These are phyloP conservation scores for Brachionus paranguensis DNA, from an alignment of 1,140 invertebrate genomes.

Conservation along the genomic window DNA sequence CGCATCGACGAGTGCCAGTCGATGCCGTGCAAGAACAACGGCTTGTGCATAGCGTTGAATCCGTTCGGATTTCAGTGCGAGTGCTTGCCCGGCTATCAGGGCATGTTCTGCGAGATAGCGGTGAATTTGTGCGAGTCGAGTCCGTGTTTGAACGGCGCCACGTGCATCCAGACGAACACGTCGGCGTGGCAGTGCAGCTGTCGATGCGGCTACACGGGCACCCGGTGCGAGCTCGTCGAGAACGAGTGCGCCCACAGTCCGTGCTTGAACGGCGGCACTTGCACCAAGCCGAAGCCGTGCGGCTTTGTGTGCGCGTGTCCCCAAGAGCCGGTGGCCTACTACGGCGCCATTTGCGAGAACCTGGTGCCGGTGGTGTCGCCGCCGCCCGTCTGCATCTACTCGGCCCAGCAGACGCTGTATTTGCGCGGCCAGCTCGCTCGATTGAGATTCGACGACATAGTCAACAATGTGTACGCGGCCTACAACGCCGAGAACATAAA, in stretches of 20 bases:
- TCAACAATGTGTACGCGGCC: background rate
- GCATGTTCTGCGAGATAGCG: constrained; percentile 40
- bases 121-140: constrained; percentile 72
- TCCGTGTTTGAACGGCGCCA: constrained; percentile 81
- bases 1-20: constrained; percentile 35
- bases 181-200: constrained; percentile 25
- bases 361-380: background rate
- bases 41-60: background rate
- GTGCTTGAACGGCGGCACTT: constrained; percentile 69
- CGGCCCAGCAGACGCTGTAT: constrained; percentile 1
- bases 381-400: constrained; percentile 28
- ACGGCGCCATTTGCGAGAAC: constrained; percentile 34
- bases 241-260: constrained; percentile 78
- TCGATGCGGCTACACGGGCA: constrained; percentile 29
- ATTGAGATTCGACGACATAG: background rate
- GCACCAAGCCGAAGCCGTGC: constrained; percentile 32
- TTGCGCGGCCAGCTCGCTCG: background rate
- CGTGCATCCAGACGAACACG: constrained; percentile 58
- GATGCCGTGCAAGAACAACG: constrained; percentile 59
- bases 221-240: background rate
- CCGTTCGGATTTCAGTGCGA: constrained; percentile 39
- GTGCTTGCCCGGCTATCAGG: constrained; percentile 41
- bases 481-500: constrained; percentile 31
- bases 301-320: constrained; percentile 39
- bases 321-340: constrained; percentile 28